A percentile compares a stretch with the other conserved stretches of the same genome.
Evolutionary conservation across 2,113 vertebrate species (phyloP).

Genomic region (Narcine bancroftii): DNA sequence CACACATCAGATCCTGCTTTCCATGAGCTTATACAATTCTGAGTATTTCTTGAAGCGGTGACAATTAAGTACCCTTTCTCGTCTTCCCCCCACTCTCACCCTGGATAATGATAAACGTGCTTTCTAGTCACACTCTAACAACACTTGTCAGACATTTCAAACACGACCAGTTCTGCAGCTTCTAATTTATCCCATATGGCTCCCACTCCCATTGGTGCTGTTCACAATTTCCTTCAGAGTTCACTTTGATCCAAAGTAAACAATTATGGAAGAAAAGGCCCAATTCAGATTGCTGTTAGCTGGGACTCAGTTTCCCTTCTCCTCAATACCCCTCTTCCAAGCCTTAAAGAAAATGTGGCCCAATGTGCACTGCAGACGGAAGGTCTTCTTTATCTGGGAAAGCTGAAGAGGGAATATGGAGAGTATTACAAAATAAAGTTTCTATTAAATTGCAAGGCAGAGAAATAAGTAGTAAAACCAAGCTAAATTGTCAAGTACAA

Average conservation of each 20-base stretch:
- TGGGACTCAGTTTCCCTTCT: background rate
- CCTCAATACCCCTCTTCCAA: background rate
- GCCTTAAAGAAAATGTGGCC: background rate
- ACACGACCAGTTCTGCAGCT: background rate
- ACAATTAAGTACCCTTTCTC: background rate
- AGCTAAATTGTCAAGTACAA: background rate
- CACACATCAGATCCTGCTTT: background rate
- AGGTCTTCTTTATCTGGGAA: background rate
- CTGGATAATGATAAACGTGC: background rate
- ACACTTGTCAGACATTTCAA: constrained; percentile 16
- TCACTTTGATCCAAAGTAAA: constrained; percentile 30
- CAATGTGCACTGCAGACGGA: background rate
- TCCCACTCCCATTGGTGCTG: background rate
- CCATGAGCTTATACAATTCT: background rate
- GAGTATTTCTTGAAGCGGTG: background rate
- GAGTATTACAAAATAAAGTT: background rate
- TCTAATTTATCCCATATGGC: constrained; percentile 10
- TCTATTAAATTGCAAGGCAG: background rate
- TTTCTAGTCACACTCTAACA: background rate
- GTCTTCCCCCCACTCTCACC: background rate
- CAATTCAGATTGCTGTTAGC: background rate
- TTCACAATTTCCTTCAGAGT: background rate
- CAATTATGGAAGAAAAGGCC: background rate
- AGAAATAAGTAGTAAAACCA: background rate
- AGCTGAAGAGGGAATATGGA: background rate